Base-by-base conservation (phyloP, 1,140 invertebrate species). In the Orchesella cincta region DNA sequence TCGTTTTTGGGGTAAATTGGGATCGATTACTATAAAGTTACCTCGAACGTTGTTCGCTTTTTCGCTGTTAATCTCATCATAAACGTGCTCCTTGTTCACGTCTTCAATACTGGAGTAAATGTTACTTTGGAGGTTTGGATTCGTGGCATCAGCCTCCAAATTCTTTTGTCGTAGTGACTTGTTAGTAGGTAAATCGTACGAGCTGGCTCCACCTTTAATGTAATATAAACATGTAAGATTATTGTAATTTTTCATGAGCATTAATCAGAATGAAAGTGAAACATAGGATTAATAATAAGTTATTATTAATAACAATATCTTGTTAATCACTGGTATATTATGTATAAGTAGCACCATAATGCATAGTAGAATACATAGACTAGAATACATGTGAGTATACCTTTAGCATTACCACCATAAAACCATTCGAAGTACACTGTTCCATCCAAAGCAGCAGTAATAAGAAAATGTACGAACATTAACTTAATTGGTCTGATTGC, bases 11-110 rank as follows among this genome's bases (percentile, higher is more conserved):
- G 31, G 12, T 31, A 51, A 31, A 74, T 78, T 31, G 26, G 16
- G 26, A 76, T 39, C 20, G 57, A 52, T 74, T 8, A 31, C 54
- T 73, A 28, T 28, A 73, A 26, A 20, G 79, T 74, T 79, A 84
- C 84, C 83, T 75, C 75, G 73, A 36, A 83, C 76, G 74, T 81
- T 83, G 34, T 80, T 82, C 52, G 80, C 79, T 75, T 74, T 82
- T 77, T 84, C 82, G 33, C 93, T 92, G 84, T 95, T 95, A 76
- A 96, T 95, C 86, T 97, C 94, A 85, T 95, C 94, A 83, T 97
- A 97, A 0, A 96, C 89, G 84, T 96, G 94, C 80, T 96, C 93
- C 54, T 85, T 84, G 46, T 83, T 80, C 64, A 90, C 86, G 79
- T 92, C 91, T 57, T 93, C 91, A 77, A 93, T 91, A 81, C 90